Evolutionary conservation across 2,888 invertebrate species (phyloP).

Genomic region (Caenorhabditis angaria): DNA sequence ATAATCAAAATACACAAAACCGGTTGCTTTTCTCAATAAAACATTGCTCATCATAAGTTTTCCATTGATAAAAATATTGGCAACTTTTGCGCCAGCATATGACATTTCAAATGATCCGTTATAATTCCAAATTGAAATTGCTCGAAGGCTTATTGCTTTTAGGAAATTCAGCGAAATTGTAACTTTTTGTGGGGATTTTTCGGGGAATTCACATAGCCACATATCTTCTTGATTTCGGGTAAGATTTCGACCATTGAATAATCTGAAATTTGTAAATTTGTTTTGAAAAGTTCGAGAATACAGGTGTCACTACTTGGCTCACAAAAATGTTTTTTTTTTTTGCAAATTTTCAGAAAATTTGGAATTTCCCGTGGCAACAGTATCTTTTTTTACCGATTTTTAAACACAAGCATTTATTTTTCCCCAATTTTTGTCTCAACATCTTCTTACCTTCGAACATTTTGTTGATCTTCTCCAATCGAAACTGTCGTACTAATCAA

Average conservation of each 20-base stretch:
- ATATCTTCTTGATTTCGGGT: slow-evolving; percentile 79
- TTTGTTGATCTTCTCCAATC: slow-evolving; percentile 13
- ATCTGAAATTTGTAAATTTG: slow-evolving; percentile 72
- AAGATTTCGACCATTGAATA: slow-evolving; percentile 81
- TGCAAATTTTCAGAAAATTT: too few relatives aligned
- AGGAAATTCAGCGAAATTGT: slow-evolving; percentile 54
- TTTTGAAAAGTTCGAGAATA: too few relatives aligned
- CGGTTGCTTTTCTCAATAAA: slow-evolving; percentile 78
- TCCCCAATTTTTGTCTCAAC: slow-evolving; percentile 2
- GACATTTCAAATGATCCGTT: slow-evolving; percentile 80
- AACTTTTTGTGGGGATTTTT: slow-evolving; percentile 60
- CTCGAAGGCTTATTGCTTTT: slow-evolving; percentile 54
- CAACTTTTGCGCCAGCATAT: slow-evolving; percentile 74
- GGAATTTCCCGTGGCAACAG: neutral
- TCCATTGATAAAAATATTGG: slow-evolving; percentile 74
- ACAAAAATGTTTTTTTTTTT: too few relatives aligned
- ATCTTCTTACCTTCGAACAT: slow-evolving; percentile 6
- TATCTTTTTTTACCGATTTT: neutral
- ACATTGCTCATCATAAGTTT: slow-evolving; percentile 74
- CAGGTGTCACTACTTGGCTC: too few relatives aligned
- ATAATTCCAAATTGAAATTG: slow-evolving; percentile 84
- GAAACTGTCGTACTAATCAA: slow-evolving; percentile 14
- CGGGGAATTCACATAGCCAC: slow-evolving; percentile 73
- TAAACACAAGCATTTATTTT: neutral
- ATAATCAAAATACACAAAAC: slow-evolving; percentile 81